Evolutionary conservation across 2,888 invertebrate species (phyloP).

Genomic region (Dryobota labecula): DNA sequence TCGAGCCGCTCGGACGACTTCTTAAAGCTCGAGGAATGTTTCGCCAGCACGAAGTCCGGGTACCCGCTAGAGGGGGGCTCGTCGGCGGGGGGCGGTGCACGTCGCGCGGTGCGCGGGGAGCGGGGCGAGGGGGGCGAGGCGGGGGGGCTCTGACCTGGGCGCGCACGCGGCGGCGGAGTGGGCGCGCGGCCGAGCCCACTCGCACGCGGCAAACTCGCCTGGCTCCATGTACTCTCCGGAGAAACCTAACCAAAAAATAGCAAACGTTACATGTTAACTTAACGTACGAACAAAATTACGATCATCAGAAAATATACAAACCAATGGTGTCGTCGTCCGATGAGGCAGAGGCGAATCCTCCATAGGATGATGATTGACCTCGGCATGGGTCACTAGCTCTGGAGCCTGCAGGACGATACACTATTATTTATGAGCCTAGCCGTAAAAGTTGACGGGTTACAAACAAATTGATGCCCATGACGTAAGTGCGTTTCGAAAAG

Average conservation of each 20-base stretch:
- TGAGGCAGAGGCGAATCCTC: constrained; percentile 91
- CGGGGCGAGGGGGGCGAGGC: constrained; percentile 67
- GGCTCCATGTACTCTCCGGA: constrained; percentile 90
- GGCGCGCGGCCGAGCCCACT: constrained; percentile 87
- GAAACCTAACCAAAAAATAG: constrained; percentile 76
- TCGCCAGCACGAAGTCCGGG: constrained; percentile 86
- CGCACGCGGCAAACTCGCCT: constrained; percentile 83
- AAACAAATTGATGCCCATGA: constrained; percentile 48
- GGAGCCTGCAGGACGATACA: constrained; percentile 74
- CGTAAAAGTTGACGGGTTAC: constrained; percentile 13
- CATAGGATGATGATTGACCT: constrained; percentile 91
- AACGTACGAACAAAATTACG: neutral
- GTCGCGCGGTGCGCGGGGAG: constrained; percentile 71
- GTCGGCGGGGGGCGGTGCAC: constrained; percentile 79
- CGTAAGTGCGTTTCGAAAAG: constrained; percentile 49
- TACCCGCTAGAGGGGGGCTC: constrained; percentile 83
- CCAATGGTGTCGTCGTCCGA: constrained; percentile 91
- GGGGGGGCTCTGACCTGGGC: constrained; percentile 69
- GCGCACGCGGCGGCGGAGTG: constrained; percentile 88
- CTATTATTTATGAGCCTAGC: neutral
- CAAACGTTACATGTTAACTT: neutral
- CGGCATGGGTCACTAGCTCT: constrained; percentile 90
- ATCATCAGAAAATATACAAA: constrained; percentile 66
- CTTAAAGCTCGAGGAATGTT: constrained; percentile 85
- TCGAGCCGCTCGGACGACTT: constrained; percentile 88